Evolutionary conservation across 1,140 invertebrate species (phyloP).

Genomic region (Daktulosphaira vitifoliae): DNA sequence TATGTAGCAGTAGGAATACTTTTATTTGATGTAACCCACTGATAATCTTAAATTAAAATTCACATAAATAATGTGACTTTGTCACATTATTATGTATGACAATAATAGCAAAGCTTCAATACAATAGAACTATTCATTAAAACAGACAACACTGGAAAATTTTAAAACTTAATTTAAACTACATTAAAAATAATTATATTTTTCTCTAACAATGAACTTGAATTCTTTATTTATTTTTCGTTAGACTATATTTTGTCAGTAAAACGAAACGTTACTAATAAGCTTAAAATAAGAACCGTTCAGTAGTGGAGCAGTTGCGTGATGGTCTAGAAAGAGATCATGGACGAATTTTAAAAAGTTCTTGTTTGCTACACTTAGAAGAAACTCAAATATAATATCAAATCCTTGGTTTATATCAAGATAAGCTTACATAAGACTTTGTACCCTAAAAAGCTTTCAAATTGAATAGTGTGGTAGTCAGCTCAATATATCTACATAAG

Average conservation of each 20-base stretch:
- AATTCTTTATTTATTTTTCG: too few relatives aligned
- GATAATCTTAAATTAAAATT: not conserved
- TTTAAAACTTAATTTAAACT: too few relatives aligned
- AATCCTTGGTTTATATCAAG: conserved; percentile 9
- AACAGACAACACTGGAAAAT: too few relatives aligned
- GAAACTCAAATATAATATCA: not conserved
- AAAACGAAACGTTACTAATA: conserved; percentile 9
- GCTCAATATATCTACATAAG: too few relatives aligned
- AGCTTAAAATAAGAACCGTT: not conserved
- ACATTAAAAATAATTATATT: too few relatives aligned
- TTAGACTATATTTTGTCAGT: too few relatives aligned
- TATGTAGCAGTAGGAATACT: not conserved
- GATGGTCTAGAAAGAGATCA: not conserved
- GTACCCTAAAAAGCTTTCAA: not conserved
- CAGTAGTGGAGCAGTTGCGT: too few relatives aligned
- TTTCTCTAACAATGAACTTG: too few relatives aligned
- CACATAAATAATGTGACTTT: too few relatives aligned
- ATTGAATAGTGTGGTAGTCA: not conserved
- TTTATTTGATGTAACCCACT: conserved; percentile 10
- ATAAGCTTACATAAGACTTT: not conserved
- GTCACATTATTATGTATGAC: too few relatives aligned
- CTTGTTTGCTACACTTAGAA: not conserved
- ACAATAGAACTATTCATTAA: too few relatives aligned
- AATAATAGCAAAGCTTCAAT: too few relatives aligned
- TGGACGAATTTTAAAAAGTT: not conserved